Base-by-base conservation (phyloP, 1,140 invertebrate species). In the Probaryconus sp. region DNA sequence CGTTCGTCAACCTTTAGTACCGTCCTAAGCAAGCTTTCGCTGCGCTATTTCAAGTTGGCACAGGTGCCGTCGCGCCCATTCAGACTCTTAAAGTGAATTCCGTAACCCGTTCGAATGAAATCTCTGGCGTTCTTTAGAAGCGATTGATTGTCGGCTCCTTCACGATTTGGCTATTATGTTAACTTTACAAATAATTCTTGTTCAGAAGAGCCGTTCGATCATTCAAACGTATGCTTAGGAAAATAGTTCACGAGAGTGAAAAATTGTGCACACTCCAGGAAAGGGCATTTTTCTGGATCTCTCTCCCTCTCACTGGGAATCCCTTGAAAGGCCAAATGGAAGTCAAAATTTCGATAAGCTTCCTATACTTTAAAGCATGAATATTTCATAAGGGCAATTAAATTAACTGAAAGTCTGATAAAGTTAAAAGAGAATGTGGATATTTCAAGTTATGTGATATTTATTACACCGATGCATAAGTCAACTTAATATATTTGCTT, bases 1-100 rank as follows among this genome's bases (percentile, higher is more conserved):
- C 75, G 65, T 80, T 74, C 69, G 64, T 78, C 79, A 80, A 78
- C 75, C 48, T 77, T 80, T 80, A 77, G 56, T 71, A 26, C 64
- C 67, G 47, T 64, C 74, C 60, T 72, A 61, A 79, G 63, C 48
- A 76, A 76, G 72, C 65, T 67, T 67, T 63, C 38, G 42, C 61
- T 38, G 33, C 40, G 73, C 64, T 67, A 71, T 71, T 76, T 76
- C 55, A 47, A 60, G 67, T 76, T 55, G 51, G 56, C 48, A 74
- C 70, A 74, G 70, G 70, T 74, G 63, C 55, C 38, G 42, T 35
- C 48, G 35, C 30, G 30, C 14, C 47, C 50, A 72, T 65, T 72
- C 51, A 72, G 42, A 53, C 18, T 47, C 42, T 33, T 17, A 53
- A 72, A 65, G 53, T 72, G 60, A 72, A 70, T 64, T 64, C 47